These are phyloP conservation scores for Cirrhinus mrigala DNA, from an alignment of 2,797 vertebrate species.

Conservation along the genomic window DNA sequence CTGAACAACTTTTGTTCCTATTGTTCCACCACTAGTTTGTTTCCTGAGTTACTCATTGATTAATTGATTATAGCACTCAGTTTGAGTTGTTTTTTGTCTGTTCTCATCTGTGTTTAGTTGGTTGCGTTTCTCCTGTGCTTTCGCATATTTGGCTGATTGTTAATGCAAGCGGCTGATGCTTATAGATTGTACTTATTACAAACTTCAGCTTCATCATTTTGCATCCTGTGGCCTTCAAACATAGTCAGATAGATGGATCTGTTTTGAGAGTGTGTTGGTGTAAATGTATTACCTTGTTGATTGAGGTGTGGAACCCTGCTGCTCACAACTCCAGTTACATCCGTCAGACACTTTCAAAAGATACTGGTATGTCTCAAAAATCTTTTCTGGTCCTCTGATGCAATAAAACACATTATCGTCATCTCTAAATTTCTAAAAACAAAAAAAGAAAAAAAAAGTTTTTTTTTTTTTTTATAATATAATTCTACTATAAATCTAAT, in stretches of 20 bases:
- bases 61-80: background rate
- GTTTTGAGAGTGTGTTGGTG: background rate
- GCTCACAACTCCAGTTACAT: slow-evolving; percentile 79
- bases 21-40: background rate
- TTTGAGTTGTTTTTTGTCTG: too few species aligned
- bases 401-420: slow-evolving; percentile 84
- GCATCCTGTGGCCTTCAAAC: background rate
- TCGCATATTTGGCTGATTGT: too few species aligned
- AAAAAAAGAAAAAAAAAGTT: background rate
- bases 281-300: slow-evolving; percentile 72
- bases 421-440: slow-evolving; percentile 73
- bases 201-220: background rate
- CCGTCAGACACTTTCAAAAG: slow-evolving; percentile 83
- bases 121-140: too few species aligned
- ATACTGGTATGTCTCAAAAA: slow-evolving; percentile 84
- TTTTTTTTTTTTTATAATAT: too few species aligned
- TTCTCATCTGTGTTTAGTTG: too few species aligned
- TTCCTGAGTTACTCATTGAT: background rate
- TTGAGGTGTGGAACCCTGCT: slow-evolving; percentile 69
- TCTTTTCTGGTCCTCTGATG: slow-evolving; percentile 78
- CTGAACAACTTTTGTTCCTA: background rate
- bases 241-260: background rate
- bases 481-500: background rate
- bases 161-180: too few species aligned
- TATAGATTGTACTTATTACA: background rate